Evolutionary conservation across 2,113 vertebrate genomes (phyloP).

Genomic region (Collichthys lucidus): DNA sequence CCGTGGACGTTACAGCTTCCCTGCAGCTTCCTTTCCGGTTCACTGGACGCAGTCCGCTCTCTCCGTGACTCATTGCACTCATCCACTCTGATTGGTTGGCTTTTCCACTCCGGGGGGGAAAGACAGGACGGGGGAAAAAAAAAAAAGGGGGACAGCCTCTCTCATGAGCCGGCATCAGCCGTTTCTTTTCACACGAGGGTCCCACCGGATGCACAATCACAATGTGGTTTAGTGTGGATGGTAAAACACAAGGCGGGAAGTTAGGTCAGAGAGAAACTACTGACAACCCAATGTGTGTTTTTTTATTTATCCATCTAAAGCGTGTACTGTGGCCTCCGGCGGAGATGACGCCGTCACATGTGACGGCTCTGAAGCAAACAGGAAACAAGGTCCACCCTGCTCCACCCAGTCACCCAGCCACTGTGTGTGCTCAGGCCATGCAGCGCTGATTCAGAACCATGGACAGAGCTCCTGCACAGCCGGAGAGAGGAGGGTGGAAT

Average conservation of each 20-base stretch:
- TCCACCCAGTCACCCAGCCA: conserved; percentile 34
- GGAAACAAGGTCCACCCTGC: conserved; percentile 48
- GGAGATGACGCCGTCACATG: conserved; percentile 59
- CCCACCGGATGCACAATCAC: conserved; percentile 43
- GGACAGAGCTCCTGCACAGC: conserved; percentile 50
- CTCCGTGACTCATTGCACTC: conserved; percentile 68
- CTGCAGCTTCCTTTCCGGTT: conserved; percentile 67
- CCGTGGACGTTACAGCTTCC: conserved; percentile 32
- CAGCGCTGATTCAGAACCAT: conserved; percentile 64
- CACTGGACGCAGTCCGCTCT: conserved; percentile 58
- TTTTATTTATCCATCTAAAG: conserved; percentile 29
- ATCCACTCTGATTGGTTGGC: conserved; percentile 71
- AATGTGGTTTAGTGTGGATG: conserved; percentile 18
- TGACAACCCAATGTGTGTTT: neutral
- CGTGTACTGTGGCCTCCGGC: conserved; percentile 21
- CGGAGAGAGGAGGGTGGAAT: conserved; percentile 7
- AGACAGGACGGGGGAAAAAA: conserved; percentile 44
- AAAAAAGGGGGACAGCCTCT: conserved; percentile 42
- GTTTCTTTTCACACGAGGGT: conserved; percentile 56
- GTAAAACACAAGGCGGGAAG: conserved; percentile 10
- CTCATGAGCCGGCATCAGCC: conserved; percentile 63
- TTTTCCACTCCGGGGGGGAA: conserved; percentile 59
- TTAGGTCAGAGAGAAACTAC: neutral
- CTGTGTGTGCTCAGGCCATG: neutral
- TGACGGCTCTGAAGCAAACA: conserved; percentile 67